These are phyloP conservation scores for Dastarcus helophoroides DNA, from an alignment of 2,888 invertebrate genomes.

Conservation along the genomic window DNA sequence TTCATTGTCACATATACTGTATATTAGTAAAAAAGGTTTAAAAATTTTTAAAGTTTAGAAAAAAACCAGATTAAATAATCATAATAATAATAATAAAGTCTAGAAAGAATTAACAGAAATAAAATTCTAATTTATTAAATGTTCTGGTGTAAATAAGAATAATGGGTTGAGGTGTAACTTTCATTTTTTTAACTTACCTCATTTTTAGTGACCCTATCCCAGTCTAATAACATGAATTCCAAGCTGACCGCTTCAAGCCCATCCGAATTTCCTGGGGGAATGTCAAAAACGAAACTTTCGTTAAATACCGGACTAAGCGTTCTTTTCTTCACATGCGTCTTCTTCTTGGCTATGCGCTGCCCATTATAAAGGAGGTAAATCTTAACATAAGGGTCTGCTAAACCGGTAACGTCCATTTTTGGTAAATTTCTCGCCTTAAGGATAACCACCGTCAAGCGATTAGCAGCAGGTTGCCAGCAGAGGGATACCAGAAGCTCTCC, in stretches of 20 bases:
- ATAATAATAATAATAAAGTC: too few species aligned
- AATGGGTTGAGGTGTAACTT: too few species aligned
- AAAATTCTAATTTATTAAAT: too few species aligned
- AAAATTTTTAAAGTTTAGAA: too few species aligned
- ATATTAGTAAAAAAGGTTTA: too few species aligned
- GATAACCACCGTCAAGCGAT: conserved; percentile 89
- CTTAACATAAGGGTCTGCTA: conserved; percentile 96
- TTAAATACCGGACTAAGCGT: conserved; percentile 98
- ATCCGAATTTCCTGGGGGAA: conserved; percentile 67
- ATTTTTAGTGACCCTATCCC: conserved; percentile 97
- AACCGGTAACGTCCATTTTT: conserved; percentile 94
- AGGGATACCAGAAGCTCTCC: conserved; percentile 92
- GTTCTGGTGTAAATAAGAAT: too few species aligned
- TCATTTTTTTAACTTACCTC: too few species aligned
- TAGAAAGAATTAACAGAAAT: too few species aligned
- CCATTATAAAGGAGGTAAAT: conserved; percentile 94
- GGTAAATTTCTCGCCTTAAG: conserved; percentile 95
- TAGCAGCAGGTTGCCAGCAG: conserved; percentile 96
- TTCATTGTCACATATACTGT: too few species aligned
- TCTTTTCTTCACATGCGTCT: conserved; percentile 97
- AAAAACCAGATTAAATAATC: too few species aligned
- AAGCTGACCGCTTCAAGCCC: conserved; percentile 73
- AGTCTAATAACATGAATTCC: conserved; percentile 84
- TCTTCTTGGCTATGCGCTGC: conserved; percentile 97
- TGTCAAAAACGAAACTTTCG: conserved; percentile 96